phyloP scores from a whole-genome alignment of 1,140 invertebrate species.

The Drosophila sturtevanti region DNA sequence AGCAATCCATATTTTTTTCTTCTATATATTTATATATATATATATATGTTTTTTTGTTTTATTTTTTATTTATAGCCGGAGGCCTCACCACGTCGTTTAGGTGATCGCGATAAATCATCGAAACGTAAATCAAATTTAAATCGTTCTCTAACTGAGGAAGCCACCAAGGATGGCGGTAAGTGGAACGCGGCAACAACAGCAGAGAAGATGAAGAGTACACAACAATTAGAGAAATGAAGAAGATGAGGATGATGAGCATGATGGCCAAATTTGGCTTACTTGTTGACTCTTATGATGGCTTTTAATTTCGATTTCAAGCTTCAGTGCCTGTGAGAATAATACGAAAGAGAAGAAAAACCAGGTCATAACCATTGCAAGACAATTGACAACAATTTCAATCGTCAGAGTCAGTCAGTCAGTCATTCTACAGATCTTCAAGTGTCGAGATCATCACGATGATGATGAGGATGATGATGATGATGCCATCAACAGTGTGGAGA shows the following conservation, averaged over 20 bases:
- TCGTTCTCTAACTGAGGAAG: slow-evolving; percentile 85
- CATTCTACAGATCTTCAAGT: slow-evolving; percentile 30
- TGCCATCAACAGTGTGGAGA: not conserved
- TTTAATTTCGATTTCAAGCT: slow-evolving; percentile 58
- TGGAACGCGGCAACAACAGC: slow-evolving; percentile 38
- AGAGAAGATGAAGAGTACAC: not conserved
- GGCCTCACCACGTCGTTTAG: slow-evolving; percentile 60
- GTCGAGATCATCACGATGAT: slow-evolving; percentile 16
- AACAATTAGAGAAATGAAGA: not conserved
- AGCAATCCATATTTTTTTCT: too few relatives aligned
- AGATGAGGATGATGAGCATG: not conserved
- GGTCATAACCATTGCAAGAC: not conserved
- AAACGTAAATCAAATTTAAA: slow-evolving; percentile 88
- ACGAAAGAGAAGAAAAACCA: slow-evolving; percentile 7
- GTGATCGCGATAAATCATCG: slow-evolving; percentile 86
- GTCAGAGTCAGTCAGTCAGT: slow-evolving; percentile 31
- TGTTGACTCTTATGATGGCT: too few relatives aligned
- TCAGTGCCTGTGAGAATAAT: slow-evolving; percentile 32
- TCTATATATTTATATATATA: not conserved
- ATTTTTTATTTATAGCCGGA: slow-evolving; percentile 44
- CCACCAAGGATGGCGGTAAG: slow-evolving; percentile 82
- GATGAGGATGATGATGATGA: slow-evolving; percentile 14
- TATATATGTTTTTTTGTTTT: slow-evolving; percentile 7
- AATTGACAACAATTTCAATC: not conserved
- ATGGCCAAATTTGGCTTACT: slow-evolving; percentile 35